phyloP scores from a whole-genome alignment of 2,888 invertebrate genomes.

The Blastobasis adustella region DNA sequence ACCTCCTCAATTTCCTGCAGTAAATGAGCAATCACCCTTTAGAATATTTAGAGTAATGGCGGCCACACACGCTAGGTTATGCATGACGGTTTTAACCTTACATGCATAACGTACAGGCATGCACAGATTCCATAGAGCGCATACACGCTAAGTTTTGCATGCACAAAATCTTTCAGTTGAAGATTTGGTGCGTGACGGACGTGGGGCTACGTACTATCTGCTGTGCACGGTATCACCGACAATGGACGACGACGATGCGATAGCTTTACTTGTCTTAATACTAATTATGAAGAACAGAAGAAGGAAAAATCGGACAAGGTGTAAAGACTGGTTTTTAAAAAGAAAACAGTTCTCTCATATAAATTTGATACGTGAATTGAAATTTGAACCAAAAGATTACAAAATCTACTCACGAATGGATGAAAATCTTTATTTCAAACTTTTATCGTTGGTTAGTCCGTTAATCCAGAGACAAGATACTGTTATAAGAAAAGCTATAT shows the following conservation, averaged over 20 bases:
- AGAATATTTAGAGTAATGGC: no score
- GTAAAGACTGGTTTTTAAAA: conserved; percentile 16
- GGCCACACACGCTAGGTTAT: no score
- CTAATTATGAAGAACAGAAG: background rate
- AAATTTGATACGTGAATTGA: conserved; percentile 17
- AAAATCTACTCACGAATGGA: conserved; percentile 19
- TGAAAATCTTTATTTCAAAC: conserved; percentile 16
- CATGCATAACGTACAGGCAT: background rate
- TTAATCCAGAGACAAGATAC: conserved; percentile 19
- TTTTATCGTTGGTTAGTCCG: conserved; percentile 2
- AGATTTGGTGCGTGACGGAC: no score
- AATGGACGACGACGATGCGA: background rate
- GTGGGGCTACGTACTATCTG: no score
- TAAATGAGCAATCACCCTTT: conserved; percentile 6
- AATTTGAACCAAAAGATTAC: conserved; percentile 15
- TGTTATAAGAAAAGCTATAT: conserved; percentile 23
- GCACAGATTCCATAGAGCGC: background rate
- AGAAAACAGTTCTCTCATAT: conserved; percentile 13
- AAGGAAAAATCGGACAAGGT: conserved; percentile 7
- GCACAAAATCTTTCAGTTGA: background rate
- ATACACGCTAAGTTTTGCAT: background rate
- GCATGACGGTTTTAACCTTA: no score
- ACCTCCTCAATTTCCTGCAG: conserved; percentile 5
- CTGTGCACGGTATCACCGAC: background rate
- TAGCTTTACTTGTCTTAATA: background rate